Evolutionary conservation across 2,888 invertebrate genomes (phyloP), one percentile per base, ranked within the genome.

Genomic region (Alloplasta piceator): DNA sequence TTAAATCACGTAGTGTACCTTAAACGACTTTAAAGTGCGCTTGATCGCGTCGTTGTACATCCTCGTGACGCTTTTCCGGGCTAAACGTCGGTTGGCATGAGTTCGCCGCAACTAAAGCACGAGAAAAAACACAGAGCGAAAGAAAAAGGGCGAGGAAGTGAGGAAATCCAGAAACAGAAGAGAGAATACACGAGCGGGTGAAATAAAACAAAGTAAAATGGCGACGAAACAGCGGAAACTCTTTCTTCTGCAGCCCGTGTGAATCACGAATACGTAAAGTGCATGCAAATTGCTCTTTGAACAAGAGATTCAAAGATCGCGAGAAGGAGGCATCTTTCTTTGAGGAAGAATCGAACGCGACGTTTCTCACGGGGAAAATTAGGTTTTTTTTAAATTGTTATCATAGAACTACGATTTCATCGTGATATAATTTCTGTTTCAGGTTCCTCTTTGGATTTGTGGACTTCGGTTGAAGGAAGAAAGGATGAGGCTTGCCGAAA

Each of bases 11-110:
- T 72, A 76, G 67, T 56, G 41, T 39, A 56, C 66, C 80, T 76
- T 76, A 68, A 80, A 76, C 80, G 80, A 80, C 76, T 80, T 80
- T 76, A 71, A 72, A 80, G 72, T 72, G 76, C 72, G 76, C 80
- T 76, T 72, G 80, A 76, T 80, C 76, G 63, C 72, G 72, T 72
- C 80, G 76, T 80, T 68, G 63, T 55, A 71, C 76, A 76, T 63
- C 39, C 64, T 43, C 61, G 63, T 14, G 63, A 68, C 56, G 63
- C 36, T 76, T 68, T 67, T 68, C 48, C 70, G 50, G 48, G 71
- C 14, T 68, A 71, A 36, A 36, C 36, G 43, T 68, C 14, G 39
- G 50, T 58, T 26, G 36, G 56, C 16, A 10, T 64, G 48, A 39
- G 9, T 56, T 52, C 48, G 39, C 46, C n/a, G 12, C 6, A 66